Evolutionary conservation across 2,797 vertebrate species (phyloP).

Genomic region (Chelmon rostratus): DNA sequence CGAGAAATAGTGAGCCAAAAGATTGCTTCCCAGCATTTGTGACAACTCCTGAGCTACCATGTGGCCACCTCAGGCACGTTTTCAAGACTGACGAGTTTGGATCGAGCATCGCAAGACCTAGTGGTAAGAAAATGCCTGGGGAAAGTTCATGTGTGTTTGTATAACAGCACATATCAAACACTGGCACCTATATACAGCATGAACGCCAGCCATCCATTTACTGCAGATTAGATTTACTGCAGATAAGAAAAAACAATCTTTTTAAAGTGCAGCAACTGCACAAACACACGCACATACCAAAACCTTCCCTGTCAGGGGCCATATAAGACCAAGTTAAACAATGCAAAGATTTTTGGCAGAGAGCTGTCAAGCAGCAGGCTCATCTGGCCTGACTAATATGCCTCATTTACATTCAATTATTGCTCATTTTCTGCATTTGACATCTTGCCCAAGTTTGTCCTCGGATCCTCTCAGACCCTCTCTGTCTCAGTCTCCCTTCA

Average conservation of each 20-base stretch:
- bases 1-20: background rate
- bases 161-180: conserved; percentile 1
- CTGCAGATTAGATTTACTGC: background rate
- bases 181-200: conserved; percentile 2
- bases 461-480: background rate
- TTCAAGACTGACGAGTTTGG: conserved; percentile 5
- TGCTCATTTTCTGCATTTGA: conserved; percentile 37
- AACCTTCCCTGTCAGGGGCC: conserved; percentile 38
- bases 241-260: background rate
- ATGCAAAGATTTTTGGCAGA: conserved; percentile 64
- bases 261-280: background rate
- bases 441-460: background rate
- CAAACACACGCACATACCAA: background rate
- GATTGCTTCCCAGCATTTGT: conserved; percentile 4
- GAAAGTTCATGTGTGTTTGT: conserved; percentile 7
- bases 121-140: background rate
- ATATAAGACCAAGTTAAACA: conserved; percentile 63
- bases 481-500: background rate
- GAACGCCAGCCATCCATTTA: background rate
- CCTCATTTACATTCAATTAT: conserved; percentile 45
- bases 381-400: conserved; percentile 41
- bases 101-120: background rate
- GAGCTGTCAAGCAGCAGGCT: conserved; percentile 43
- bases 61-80: background rate
- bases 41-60: conserved; percentile 14